phyloP scores from a whole-genome alignment of 2,797 vertebrate species.

The Danio choprae region DNA sequence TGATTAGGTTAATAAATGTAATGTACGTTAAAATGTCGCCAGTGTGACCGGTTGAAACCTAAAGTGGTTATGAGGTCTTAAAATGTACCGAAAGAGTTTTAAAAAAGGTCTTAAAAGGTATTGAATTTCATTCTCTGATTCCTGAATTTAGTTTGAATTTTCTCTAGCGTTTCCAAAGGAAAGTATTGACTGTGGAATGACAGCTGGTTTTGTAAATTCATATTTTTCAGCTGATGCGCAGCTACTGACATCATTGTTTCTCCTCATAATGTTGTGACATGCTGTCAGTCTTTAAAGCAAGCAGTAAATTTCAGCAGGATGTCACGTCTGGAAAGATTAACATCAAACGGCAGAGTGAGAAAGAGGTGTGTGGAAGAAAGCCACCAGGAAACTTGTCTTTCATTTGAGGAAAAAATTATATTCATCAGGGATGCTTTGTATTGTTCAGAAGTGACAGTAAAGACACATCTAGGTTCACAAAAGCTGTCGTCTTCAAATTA shows the following conservation, averaged over 20 bases:
- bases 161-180: not conserved
- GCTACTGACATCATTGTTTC: conserved; percentile 17
- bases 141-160: too few species aligned
- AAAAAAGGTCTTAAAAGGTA: too few species aligned
- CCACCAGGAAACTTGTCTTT: not conserved
- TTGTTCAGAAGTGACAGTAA: not conserved
- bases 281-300: not conserved
- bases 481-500: too few species aligned
- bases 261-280: conserved; percentile 22
- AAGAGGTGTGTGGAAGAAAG: not conserved
- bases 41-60: too few species aligned
- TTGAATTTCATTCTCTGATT: too few species aligned
- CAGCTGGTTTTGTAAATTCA: not conserved
- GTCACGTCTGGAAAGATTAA: conserved; percentile 25
- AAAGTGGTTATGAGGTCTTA: too few species aligned
- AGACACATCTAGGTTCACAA: not conserved
- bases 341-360: conserved; percentile 10
- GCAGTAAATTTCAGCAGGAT: conserved; percentile 1
- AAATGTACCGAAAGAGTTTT: too few species aligned
- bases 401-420: not conserved
- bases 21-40: too few species aligned
- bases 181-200: not conserved
- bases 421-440: not conserved
- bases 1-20: too few species aligned
- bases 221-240: conserved; percentile 4